Conservation (phyloP, 2,797 vertebrate species). For the Megalops cyprinoides region DNA sequence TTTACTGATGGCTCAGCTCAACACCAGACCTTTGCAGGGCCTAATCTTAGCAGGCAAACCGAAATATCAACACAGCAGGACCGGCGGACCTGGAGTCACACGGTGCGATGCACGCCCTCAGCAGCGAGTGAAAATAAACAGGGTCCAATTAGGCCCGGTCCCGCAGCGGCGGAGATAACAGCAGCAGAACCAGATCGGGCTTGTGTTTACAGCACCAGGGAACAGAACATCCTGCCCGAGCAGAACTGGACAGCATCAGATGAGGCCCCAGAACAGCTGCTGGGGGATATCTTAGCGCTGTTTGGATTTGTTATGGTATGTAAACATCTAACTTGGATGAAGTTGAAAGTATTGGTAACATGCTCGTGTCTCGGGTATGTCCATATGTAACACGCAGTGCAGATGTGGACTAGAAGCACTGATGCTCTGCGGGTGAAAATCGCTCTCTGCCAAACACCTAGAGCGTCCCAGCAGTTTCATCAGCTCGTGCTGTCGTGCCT, state of each 20-base stretch:
- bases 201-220: neutral
- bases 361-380: neutral
- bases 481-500: neutral
- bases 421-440: neutral
- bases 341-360: neutral
- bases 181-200: neutral
- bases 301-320: slow-evolving; percentile 12
- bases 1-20: neutral
- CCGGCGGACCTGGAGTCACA: neutral
- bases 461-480: neutral
- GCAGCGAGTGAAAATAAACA: neutral
- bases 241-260: slow-evolving; percentile 7
- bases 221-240: slow-evolving; percentile 11
- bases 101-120: neutral
- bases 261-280: neutral
- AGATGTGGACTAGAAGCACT: neutral
- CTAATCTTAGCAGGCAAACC: neutral
- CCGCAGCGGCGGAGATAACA: neutral
- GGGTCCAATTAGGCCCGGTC: neutral
- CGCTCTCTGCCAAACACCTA: neutral
- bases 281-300: neutral
- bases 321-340: slow-evolving; percentile 15
- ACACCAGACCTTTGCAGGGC: neutral
- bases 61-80: neutral
- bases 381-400: neutral